A percentile compares a stretch with the other conserved stretches of the same genome.
These are phyloP conservation scores for Speoplatyrhinus poulsoni DNA, from an alignment of 2,113 vertebrate genomes.

Conservation along the genomic window DNA sequence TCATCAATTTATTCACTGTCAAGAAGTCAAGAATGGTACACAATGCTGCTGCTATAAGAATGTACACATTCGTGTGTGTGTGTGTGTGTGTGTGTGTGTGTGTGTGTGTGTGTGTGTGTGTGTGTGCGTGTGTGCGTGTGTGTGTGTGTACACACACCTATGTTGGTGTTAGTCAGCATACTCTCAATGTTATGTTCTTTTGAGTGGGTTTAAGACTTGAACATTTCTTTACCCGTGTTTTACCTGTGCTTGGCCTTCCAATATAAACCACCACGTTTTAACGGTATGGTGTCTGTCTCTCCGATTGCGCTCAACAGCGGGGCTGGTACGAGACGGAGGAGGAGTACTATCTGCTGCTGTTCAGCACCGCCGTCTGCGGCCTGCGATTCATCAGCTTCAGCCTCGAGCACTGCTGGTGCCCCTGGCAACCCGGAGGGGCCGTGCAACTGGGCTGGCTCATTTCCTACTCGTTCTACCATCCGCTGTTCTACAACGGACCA, in stretches of 20 bases:
- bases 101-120: no score
- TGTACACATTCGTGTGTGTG: no score
- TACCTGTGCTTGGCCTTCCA: no score
- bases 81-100: no score
- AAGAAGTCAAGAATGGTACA: no score
- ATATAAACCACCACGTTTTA: background rate
- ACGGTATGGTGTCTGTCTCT: background rate
- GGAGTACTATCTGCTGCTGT: conserved; percentile 88
- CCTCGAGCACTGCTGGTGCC: conserved; percentile 86
- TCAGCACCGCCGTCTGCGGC: conserved; percentile 88
- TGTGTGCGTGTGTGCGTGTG: no score
- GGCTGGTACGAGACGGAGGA: conserved; percentile 87
- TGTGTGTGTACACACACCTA: no score
- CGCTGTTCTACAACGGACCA: conserved; percentile 93
- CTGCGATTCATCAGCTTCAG: conserved; percentile 91
- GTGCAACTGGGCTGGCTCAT: conserved; percentile 83
- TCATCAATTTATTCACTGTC: background rate
- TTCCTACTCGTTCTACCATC: conserved; percentile 93
- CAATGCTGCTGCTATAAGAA: no score
- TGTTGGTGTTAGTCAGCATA: no score
- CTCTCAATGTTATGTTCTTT: background rate
- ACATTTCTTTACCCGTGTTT: background rate
- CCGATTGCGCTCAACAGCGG: conserved; percentile 75
- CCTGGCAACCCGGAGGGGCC: conserved; percentile 40
- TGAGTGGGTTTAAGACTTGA: background rate